Evolutionary conservation across 1,140 invertebrate genomes (phyloP), one percentile per base, ranked within the genome.

Genomic region (Drosophila lacteicornis): DNA sequence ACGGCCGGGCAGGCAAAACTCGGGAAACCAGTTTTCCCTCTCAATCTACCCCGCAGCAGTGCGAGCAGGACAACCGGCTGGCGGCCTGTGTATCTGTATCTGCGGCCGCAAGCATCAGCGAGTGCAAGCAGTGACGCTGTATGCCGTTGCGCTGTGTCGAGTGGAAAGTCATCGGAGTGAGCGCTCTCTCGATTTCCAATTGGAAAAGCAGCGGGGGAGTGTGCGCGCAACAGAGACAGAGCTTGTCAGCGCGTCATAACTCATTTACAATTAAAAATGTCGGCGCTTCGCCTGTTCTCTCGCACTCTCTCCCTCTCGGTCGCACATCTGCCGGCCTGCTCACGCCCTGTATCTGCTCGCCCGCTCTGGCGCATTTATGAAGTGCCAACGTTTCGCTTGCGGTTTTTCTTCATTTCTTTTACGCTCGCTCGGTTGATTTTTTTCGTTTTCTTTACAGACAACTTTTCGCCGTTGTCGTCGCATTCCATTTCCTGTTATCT

Each of bases 251-350:
- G 83, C 79, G 82, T 91, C 78, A 92, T 92, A 92, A 92, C 83
- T 92, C 91, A 91, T 92, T 91, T 91, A 91, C 91, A 92, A 92
- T 92, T 92, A 92, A 92, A 92, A 92, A 92, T 92, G 91, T 92
- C 91, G 91, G 91, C 91, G 88, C 82, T 81, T 65, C 49, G 76
- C 62, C 38, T 33, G 43, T 59, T 65, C 57, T 57, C 50, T 75
- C 59, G 57, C 22, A 25, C 69, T 45, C 42, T 45, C 19, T 27
- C 43, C 22, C 17, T 40, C 68, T 45, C 70, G 55, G 38, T 43
- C 56, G 36, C 25, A 33, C 19, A 7, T 36, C 36, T 25, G 33
- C 36, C 40, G n/a, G 51, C 45, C 30, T 17, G 30, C 50, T 38
- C 25, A 42, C 51, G 19, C 46, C 38, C 56, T 61, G 40, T 36